These are phyloP conservation scores for Eupithecia vulgata DNA, from an alignment of 2,888 invertebrate genomes.

Conservation along the genomic window DNA sequence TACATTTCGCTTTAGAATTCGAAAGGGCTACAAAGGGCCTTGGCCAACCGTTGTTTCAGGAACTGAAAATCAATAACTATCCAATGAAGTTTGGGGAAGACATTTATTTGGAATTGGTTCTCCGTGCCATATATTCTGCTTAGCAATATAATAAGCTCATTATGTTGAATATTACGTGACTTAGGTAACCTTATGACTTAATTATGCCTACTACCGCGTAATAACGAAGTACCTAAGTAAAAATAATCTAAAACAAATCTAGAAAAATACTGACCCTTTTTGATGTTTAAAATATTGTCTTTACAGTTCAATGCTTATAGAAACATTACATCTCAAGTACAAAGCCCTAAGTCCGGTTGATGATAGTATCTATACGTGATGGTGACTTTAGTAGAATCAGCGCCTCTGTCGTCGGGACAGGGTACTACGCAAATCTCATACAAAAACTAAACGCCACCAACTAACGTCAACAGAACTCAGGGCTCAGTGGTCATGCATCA, in stretches of 20 bases:
- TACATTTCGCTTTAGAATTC: not conserved
- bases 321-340: not conserved
- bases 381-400: too few relatives aligned
- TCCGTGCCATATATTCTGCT: conserved; percentile 6
- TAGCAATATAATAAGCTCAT: not conserved
- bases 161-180: not conserved
- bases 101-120: not conserved
- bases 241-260: too few relatives aligned
- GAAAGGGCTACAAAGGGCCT: not conserved
- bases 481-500: not conserved
- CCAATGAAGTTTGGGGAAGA: conserved; percentile 9
- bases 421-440: too few relatives aligned
- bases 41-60: not conserved
- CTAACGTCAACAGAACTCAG: too few relatives aligned
- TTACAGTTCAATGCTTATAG: not conserved
- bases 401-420: too few relatives aligned
- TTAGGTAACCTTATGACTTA: not conserved
- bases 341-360: too few relatives aligned
- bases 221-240: not conserved
- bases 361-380: too few relatives aligned
- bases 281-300: not conserved
- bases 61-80: conserved; percentile 12
- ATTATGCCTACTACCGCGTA: not conserved
- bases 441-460: too few relatives aligned
- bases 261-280: not conserved